Base-by-base conservation (phyloP, 2,888 invertebrate genomes). In the Erebia ligea region DNA sequence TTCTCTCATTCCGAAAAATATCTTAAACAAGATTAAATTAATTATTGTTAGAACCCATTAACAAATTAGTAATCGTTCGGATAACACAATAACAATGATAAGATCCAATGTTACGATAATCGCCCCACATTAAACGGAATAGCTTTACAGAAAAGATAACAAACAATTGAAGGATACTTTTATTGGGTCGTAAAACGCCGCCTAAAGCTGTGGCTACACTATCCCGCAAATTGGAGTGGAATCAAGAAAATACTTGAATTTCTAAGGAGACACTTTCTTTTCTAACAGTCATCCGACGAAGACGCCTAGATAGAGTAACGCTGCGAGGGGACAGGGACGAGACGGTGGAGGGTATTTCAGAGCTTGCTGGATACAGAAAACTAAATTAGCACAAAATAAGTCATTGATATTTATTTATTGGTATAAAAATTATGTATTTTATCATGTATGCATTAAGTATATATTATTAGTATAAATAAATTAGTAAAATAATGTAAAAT, bases 131-230 rank as follows among this genome's bases (percentile, higher is more conserved):
- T 72, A 74, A 74, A 73, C 59, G 34, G 68, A 72, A 74, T 61
- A 64, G 67, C 64, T 61, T 71, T 69, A 56, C 57, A 74, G 72
- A 74, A 56, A 45, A 74, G 74, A 74, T 74, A 74, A 72, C 74
- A 70, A 72, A 74, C 73, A 74, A 70, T 72, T 69, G 70, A 56
- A 69, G 61, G 73, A 74, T 72, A 74, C 73, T 69, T 74, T 74
- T 74, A 74, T 74, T 67, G 64, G 72, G 70, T 73, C 74, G 70
- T 74, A 73, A 74, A 74, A 64, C 66, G 54, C 21, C 62, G 13
- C 45, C 61, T 42, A 61, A 54, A 10, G 17, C 54, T 9, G 19
- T 19, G 54, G 54, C 17, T 54, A 54, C 54, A 54, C 9, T 52
- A 52, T n/a, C n/a, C 17, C 54, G 2, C 10, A 3, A 54, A 19